These are phyloP conservation scores for Bradypodion pumilum DNA, from an alignment of 2,797 vertebrate genomes.

Conservation along the genomic window DNA sequence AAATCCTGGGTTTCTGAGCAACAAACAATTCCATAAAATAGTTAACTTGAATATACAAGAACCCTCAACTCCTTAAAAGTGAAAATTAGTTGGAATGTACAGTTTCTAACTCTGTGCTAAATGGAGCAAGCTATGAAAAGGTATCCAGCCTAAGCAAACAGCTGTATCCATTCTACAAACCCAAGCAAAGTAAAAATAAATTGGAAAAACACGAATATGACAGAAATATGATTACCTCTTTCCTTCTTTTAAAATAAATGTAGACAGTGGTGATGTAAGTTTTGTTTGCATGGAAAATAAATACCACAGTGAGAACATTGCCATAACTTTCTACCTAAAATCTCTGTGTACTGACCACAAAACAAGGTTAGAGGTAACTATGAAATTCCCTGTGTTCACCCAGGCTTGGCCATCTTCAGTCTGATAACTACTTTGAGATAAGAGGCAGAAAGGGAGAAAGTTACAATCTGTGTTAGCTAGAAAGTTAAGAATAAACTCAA, in stretches of 20 bases:
- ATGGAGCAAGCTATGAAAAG: not conserved
- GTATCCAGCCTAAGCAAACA: not conserved
- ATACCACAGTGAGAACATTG: not conserved
- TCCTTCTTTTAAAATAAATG: not conserved
- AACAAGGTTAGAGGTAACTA: slow-evolving; percentile 5
- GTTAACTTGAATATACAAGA: not conserved
- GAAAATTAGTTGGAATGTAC: not conserved
- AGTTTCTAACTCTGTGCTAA: not conserved
- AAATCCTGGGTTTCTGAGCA: not conserved
- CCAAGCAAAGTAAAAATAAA: not conserved
- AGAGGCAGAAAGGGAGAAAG: not conserved
- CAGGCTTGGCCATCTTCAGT: not conserved
- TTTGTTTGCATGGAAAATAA: not conserved
- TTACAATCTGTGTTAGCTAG: not conserved
- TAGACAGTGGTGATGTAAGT: not conserved
- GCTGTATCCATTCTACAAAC: not conserved
- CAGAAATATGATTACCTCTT: not conserved
- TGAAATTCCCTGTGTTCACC: not conserved
- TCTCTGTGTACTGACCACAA: not conserved
- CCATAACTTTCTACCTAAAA: not conserved
- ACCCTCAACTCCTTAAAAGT: not conserved
- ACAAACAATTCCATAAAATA: not conserved
- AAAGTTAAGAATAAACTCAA: not conserved
- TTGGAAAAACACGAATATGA: not conserved
- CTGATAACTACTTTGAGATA: not conserved